phyloP scores from a whole-genome alignment of 2,888 invertebrate species.

The Platycheirus albimanus region DNA sequence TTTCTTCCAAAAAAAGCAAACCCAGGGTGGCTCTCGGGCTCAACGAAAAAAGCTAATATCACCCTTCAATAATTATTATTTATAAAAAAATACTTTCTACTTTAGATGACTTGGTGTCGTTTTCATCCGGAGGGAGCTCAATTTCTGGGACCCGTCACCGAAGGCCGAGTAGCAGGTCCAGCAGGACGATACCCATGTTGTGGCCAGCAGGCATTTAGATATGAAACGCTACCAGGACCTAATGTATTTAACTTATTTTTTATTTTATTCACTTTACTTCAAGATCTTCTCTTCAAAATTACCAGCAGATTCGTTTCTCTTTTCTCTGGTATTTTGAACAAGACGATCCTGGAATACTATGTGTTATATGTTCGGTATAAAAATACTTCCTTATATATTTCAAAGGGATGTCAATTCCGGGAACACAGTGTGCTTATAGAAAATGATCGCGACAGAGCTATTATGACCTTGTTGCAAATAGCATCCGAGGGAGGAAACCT shows the following conservation, averaged over 20 bases:
- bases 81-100: not conserved
- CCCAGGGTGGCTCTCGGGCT: too few species aligned
- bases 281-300: too few species aligned
- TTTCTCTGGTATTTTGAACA: too few species aligned
- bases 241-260: too few species aligned
- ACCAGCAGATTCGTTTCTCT: too few species aligned
- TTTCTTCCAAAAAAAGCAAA: too few species aligned
- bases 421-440: slow-evolving; percentile 88
- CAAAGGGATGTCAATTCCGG: slow-evolving; percentile 88
- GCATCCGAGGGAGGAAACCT: slow-evolving; percentile 80
- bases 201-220: slow-evolving; percentile 90
- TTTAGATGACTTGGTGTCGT: slow-evolving; percentile 90
- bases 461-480: slow-evolving; percentile 83
- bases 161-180: slow-evolving; percentile 85
- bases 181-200: slow-evolving; percentile 94
- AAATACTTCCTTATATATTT: not conserved
- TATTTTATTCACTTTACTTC: too few species aligned
- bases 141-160: slow-evolving; percentile 87
- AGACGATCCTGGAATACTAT: too few species aligned
- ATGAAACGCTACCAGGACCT: slow-evolving; percentile 81
- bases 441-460: slow-evolving; percentile 86
- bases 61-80: not conserved
- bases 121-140: slow-evolving; percentile 91
- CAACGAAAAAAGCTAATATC: too few species aligned
- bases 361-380: too few species aligned